phyloP scores from a whole-genome alignment of 1,140 invertebrate species.

The Drosophila mayri region DNA sequence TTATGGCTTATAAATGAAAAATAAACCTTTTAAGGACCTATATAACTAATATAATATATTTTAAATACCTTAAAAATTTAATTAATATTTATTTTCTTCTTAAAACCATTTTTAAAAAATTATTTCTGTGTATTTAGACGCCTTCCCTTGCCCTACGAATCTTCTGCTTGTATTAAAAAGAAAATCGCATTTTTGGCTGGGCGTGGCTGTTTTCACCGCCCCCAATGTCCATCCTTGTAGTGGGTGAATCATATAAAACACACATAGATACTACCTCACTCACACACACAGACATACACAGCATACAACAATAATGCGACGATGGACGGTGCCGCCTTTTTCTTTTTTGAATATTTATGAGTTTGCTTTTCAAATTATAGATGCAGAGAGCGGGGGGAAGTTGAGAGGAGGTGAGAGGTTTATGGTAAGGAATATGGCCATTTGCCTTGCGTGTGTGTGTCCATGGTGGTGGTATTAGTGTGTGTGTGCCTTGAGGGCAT shows the following conservation, averaged over 20 bases:
- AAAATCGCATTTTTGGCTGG: slow-evolving; percentile 79
- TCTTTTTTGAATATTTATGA: slow-evolving; percentile 82
- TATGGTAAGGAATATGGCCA: slow-evolving; percentile 38
- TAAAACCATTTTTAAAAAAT: too few relatives aligned
- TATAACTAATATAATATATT: not conserved
- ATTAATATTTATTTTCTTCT: not conserved
- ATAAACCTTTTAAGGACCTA: not conserved
- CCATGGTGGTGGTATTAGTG: not conserved
- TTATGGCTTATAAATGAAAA: too few relatives aligned
- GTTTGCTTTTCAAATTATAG: slow-evolving; percentile 83
- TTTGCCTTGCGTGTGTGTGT: slow-evolving; percentile 8
- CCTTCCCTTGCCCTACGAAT: slow-evolving; percentile 3
- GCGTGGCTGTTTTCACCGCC: slow-evolving; percentile 44
- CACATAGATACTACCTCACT: slow-evolving; percentile 25
- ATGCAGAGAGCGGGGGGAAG: slow-evolving; percentile 54
- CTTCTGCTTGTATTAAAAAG: slow-evolving; percentile 71
- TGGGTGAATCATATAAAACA: slow-evolving; percentile 65
- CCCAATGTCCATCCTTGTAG: slow-evolving; percentile 34
- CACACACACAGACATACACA: slow-evolving; percentile 34
- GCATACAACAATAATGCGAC: slow-evolving; percentile 38
- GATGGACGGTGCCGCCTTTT: slow-evolving; percentile 40
- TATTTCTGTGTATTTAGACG: not conserved
- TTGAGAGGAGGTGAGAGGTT: slow-evolving; percentile 4
- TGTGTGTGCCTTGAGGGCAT: slow-evolving; percentile 14
- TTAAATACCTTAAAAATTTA: not conserved